Conservation (phyloP, 2,113 vertebrate genomes). For the Mesitornis unicolor region DNA sequence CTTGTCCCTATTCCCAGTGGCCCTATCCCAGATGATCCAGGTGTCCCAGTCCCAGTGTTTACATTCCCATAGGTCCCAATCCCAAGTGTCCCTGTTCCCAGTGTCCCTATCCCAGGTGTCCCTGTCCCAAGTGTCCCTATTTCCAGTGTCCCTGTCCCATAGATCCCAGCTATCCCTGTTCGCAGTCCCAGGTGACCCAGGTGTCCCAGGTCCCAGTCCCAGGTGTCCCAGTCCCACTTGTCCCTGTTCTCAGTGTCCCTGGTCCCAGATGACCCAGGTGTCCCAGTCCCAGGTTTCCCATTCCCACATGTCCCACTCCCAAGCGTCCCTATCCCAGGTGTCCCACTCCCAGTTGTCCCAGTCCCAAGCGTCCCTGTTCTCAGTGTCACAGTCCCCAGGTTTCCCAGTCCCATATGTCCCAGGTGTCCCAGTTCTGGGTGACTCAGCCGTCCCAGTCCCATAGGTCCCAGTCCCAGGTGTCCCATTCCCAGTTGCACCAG, state of each 20-base stretch:
- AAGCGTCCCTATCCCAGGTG: too few relatives aligned
- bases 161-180: fast-evolving
- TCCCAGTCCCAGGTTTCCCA: not conserved
- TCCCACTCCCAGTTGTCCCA: too few relatives aligned
- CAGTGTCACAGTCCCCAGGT: not conserved
- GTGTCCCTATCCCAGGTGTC: too few relatives aligned
- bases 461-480: too few relatives aligned
- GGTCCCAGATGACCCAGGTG: not conserved
- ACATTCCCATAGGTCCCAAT: too few relatives aligned
- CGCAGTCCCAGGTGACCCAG: not conserved
- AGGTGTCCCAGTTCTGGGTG: not conserved
- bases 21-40: not conserved
- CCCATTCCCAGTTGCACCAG: not conserved
- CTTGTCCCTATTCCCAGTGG: not conserved
- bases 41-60: not conserved
- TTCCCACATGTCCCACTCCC: not conserved
- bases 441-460: not conserved
- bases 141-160: too few relatives aligned
- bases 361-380: not conserved
- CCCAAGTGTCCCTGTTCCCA: not conserved
- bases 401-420: not conserved
- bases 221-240: not conserved
- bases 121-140: too few relatives aligned
- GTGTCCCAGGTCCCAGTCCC: too few relatives aligned
- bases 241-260: not conserved